Conservation (phyloP, 2,797 vertebrate genomes). For the Gymnopithys bicolor region DNA sequence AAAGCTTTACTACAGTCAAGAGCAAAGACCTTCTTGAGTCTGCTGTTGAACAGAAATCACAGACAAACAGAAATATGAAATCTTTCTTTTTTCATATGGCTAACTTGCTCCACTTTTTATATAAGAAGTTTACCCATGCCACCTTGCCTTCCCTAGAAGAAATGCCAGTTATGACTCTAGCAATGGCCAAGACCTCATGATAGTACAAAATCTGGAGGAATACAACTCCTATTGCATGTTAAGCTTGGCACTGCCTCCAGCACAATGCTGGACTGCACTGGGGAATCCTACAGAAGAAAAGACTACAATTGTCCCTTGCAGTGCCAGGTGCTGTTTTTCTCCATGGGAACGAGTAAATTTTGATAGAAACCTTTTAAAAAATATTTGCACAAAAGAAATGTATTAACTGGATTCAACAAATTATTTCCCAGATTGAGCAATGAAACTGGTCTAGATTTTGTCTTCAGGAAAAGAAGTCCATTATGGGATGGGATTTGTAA, state of each 20-base stretch:
- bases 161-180: background rate
- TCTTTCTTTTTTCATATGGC: background rate
- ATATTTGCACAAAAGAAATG: background rate
- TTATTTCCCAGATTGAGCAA: background rate
- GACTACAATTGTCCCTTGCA: background rate
- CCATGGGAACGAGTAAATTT: background rate
- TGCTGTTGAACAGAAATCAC: background rate
- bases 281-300: background rate
- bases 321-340: background rate
- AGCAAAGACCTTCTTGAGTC: background rate
- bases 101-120: background rate
- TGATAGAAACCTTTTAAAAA: background rate
- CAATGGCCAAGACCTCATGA: background rate
- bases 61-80: background rate
- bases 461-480: background rate
- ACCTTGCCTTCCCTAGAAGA: background rate
- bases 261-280: background rate
- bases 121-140: background rate
- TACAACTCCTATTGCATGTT: background rate
- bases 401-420: background rate
- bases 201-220: background rate
- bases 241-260: background rate
- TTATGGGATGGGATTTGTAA: background rate
- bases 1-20: background rate
- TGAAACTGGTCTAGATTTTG: background rate